phyloP scores from a whole-genome alignment of 2,888 invertebrate genomes.

The Plutella xylostella region DNA sequence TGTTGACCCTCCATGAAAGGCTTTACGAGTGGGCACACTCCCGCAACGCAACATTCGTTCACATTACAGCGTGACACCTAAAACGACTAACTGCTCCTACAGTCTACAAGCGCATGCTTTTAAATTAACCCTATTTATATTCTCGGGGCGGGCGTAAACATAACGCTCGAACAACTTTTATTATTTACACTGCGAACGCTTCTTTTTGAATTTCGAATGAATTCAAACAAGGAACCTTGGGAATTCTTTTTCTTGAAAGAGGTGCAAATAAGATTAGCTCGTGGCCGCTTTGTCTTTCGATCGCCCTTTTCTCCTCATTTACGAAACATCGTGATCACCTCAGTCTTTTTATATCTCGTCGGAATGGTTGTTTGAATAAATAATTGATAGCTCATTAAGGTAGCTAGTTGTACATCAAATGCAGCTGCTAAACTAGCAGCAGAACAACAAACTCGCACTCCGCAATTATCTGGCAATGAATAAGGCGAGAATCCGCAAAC shows the following conservation, averaged over 20 bases:
- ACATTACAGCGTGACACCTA: neutral
- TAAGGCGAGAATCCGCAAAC: no score
- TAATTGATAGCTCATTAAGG: no score
- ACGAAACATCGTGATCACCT: no score
- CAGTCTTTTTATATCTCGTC: no score
- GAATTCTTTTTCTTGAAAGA: slow-evolving; percentile 2
- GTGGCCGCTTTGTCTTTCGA: neutral
- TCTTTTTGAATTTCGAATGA: slow-evolving; percentile 25
- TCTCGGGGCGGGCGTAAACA: slow-evolving; percentile 32
- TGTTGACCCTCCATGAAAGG: no score
- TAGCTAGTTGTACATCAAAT: no score
- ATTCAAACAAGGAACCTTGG: slow-evolving; percentile 10
- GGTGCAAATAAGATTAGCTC: neutral
- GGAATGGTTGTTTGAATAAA: no score
- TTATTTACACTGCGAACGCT: slow-evolving; percentile 32
- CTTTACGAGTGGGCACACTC: no score
- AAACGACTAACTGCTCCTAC: neutral
- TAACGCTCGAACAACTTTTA: slow-evolving; percentile 34
- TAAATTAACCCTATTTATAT: slow-evolving; percentile 44
- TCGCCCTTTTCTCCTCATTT: no score
- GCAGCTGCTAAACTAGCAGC: no score
- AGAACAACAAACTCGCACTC: no score
- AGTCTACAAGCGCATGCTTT: slow-evolving; percentile 30
- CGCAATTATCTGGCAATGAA: no score
- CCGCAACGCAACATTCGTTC: neutral